Percentiles rank a stretch among this genome's conserved stretches.
Evolutionary conservation across 2,797 vertebrate genomes (phyloP).

Genomic region (Pagetopsis macropterus): DNA sequence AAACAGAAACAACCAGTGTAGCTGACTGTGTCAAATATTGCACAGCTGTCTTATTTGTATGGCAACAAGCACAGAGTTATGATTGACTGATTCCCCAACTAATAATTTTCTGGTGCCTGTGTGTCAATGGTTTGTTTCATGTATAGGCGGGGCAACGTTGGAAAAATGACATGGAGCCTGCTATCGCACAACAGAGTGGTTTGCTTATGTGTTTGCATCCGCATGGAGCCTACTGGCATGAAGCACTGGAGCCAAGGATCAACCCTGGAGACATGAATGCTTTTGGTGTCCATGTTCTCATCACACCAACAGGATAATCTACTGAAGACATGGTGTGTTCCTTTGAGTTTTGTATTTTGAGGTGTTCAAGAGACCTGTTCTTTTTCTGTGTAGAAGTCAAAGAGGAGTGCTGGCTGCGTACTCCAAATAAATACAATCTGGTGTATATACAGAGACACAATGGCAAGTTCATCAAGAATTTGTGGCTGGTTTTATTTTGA

Average conservation of each 20-base stretch:
- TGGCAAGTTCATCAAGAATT: background rate
- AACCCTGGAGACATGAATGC: constrained; percentile 72
- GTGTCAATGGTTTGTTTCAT: constrained; percentile 78
- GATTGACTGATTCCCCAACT: constrained; percentile 61
- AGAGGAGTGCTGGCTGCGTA: constrained; percentile 34
- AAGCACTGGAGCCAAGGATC: constrained; percentile 71
- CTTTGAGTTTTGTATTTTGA: constrained; percentile 68
- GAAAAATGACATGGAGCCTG: constrained; percentile 73
- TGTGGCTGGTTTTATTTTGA: constrained; percentile 13
- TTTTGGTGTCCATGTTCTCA: constrained; percentile 73
- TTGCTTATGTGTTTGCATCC: constrained; percentile 72
- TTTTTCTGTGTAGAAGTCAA: constrained; percentile 39
- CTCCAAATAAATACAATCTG: constrained; percentile 41
- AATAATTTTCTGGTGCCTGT: constrained; percentile 76
- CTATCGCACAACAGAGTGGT: constrained; percentile 61
- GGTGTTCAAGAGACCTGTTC: constrained; percentile 46
- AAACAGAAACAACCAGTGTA: background rate
- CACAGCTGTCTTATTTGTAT: constrained; percentile 41
- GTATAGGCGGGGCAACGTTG: constrained; percentile 69
- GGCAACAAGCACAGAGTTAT: constrained; percentile 56
- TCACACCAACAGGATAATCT: constrained; percentile 68
- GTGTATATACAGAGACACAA: constrained; percentile 9
- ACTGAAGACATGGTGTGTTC: constrained; percentile 76
- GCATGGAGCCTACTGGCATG: constrained; percentile 70
- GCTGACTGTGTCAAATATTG: background rate